Percentiles rank a stretch among this genome's conserved stretches.
phyloP scores from a whole-genome alignment of 2,113 vertebrate genomes.

The Dasyprocta punctata region DNA sequence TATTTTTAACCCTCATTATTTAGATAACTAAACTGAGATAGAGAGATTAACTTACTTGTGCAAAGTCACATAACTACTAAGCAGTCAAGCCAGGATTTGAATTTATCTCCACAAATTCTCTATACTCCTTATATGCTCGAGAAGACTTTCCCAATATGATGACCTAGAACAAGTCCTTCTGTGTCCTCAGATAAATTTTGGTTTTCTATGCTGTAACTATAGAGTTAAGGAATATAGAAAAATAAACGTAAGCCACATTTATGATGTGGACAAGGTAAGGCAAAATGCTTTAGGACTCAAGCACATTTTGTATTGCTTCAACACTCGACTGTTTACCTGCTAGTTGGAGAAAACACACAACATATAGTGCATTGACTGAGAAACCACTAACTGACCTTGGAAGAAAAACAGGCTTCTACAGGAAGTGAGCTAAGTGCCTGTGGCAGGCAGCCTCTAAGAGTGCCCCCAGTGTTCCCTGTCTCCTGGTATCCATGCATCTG shows the following conservation, averaged over 20 bases:
- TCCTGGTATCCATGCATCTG: neutral
- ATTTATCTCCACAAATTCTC: conserved; percentile 9
- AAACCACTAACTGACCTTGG: neutral
- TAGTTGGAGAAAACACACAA: neutral
- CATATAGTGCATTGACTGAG: neutral
- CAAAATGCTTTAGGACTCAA: neutral
- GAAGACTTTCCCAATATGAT: neutral
- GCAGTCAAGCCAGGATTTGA: neutral
- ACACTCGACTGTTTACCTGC: neutral
- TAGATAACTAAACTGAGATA: conserved; percentile 28
- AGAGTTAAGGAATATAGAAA: neutral
- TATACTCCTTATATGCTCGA: neutral
- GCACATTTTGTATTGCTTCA: neutral
- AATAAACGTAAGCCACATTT: neutral
- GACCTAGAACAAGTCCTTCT: neutral
- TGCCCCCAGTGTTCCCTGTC: neutral
- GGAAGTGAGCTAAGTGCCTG: neutral
- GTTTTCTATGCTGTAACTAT: neutral
- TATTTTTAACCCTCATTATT: conserved; percentile 14
- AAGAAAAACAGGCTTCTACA: conserved; percentile 25
- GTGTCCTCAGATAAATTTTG: conserved; percentile 1
- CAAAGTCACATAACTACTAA: neutral
- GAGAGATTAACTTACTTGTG: conserved; percentile 2
- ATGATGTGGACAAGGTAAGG: neutral
- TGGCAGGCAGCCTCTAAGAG: neutral